Evolutionary conservation across 2,113 vertebrate species (phyloP), one percentile per base, ranked within the genome.

Genomic region (Salminus brasiliensis): DNA sequence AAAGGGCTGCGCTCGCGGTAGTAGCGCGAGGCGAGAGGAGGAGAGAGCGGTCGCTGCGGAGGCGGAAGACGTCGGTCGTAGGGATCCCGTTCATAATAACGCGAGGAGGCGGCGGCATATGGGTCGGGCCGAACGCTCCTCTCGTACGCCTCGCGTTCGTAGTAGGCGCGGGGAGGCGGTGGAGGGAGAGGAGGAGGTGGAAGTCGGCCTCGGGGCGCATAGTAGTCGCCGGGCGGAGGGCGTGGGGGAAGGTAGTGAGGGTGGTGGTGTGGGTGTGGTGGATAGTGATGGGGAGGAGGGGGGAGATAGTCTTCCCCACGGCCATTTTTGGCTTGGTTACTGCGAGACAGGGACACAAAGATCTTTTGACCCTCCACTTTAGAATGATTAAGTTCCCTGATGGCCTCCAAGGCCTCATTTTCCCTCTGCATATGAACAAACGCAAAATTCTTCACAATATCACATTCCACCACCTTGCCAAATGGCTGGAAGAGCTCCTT

Each of bases 401-500:
- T 93, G 71, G 91, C 91, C 30, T 91, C 88, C 87, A 90, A 82
- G 57, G 91, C 91, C 70, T 92, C 90, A 12, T 86, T 87, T 77
- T 92, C 91, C 23, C 90, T 88, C 78, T 92, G 90, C 91, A 93
- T 93, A 88, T 93, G 91, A 49, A 93, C 91, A 5, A 93, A 93
- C 47, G 91, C 91, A 23, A 88, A 93, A 78, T 92, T 92, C 84
- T 92, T 92, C 25, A 92, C 91, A 2, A 93, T 91, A 84, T 93
- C 91, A 36, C 91, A 92, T 76, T 93, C 91, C 60, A 92, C 87
- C 72, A 93, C 91, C 29, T 91, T 91, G 63, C 91, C 91, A 43
- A 85, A 92, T 4, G 85, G 83, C 82, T 91, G 89, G 67, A 93
- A 93, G 69, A 93, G 86, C 85, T 93, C 89, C 77, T 89, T 89